These are phyloP conservation scores for Xestoiulus laeticollis DNA, from an alignment of 2,888 invertebrate species.

Conservation along the genomic window DNA sequence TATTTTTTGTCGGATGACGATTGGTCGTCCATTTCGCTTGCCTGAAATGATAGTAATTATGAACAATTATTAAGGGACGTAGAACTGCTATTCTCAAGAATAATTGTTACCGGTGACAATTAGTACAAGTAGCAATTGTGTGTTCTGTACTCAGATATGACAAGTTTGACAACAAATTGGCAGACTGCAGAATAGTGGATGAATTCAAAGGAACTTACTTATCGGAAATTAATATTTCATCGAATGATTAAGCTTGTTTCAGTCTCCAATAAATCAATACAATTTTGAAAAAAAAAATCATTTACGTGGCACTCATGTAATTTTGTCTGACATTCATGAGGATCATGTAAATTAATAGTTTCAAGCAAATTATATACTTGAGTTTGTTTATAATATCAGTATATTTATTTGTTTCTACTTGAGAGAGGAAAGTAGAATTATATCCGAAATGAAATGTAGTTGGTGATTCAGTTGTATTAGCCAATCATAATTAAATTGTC, in stretches of 20 bases:
- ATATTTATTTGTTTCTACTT: too few species aligned
- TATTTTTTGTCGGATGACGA: constrained; percentile 33
- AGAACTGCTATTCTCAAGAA: not conserved
- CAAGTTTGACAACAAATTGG: not conserved
- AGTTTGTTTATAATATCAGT: too few species aligned
- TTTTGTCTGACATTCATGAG: too few species aligned
- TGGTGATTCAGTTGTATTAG: too few species aligned
- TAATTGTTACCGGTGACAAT: not conserved
- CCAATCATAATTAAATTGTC: too few species aligned
- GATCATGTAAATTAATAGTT: too few species aligned
- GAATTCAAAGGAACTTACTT: not conserved
- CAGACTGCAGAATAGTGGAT: not conserved
- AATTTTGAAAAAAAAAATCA: not conserved
- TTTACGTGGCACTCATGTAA: not conserved
- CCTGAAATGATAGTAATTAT: constrained; percentile 17
- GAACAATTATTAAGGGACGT: not conserved
- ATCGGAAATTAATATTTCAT: not conserved
- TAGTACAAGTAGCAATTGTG: not conserved
- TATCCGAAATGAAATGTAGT: too few species aligned
- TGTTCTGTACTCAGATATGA: not conserved
- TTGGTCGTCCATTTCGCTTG: constrained; percentile 22
- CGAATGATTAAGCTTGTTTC: not conserved
- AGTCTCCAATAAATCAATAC: not conserved
- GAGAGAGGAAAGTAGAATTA: too few species aligned
- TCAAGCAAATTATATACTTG: too few species aligned